Evolutionary conservation across 2,113 vertebrate species (phyloP).

Genomic region (Tinamus guttatus): DNA sequence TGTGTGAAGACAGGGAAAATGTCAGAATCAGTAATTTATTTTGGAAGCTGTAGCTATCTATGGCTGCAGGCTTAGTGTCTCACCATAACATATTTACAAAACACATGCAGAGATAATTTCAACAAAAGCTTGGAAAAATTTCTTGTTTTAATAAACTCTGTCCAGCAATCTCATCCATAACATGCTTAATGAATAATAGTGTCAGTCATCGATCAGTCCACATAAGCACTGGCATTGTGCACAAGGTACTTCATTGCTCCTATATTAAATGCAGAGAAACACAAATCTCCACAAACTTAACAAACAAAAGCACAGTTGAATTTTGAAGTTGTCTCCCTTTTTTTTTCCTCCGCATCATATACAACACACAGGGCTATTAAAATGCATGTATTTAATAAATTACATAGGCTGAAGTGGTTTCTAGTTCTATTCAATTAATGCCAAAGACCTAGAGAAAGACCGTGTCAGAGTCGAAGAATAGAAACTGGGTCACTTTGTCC

Average conservation of each 20-base stretch:
- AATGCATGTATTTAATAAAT: not conserved
- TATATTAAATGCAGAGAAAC: constrained; percentile 12
- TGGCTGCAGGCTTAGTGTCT: not conserved
- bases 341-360: not conserved
- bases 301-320: not conserved
- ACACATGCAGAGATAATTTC: not conserved
- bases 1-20: not conserved
- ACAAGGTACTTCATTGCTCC: not conserved
- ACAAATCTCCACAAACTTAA: constrained; percentile 1
- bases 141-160: constrained; percentile 36
- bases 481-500: not conserved
- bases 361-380: accelerated
- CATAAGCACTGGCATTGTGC: not conserved
- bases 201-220: constrained; percentile 50
- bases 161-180: not conserved
- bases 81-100: constrained; percentile 3
- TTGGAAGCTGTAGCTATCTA: not conserved
- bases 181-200: constrained; percentile 21
- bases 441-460: not conserved
- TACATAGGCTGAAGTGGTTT: not conserved
- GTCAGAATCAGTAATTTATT: not conserved
- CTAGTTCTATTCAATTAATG: accelerated
- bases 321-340: not conserved
- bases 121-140: not conserved
- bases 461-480: not conserved